Percentiles rank a stretch among this genome's conserved stretches.
These are phyloP conservation scores for Ploceus nigricollis DNA, from an alignment of 2,113 vertebrate species.

Conservation along the genomic window DNA sequence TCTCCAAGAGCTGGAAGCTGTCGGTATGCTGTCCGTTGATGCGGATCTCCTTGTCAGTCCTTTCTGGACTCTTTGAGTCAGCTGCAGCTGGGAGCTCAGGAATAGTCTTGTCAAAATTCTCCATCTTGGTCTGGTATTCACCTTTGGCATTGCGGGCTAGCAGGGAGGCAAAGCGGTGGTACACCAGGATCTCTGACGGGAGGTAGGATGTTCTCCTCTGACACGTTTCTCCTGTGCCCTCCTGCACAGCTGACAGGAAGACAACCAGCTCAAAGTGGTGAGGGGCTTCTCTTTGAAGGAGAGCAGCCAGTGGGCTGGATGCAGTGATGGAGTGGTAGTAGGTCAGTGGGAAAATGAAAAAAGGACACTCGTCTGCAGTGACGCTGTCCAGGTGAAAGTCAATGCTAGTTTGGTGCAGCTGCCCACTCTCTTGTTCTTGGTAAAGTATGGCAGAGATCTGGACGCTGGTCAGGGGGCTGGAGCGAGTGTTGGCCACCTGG, in stretches of 20 bases:
- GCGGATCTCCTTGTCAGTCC: constrained; percentile 87
- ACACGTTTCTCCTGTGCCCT: constrained; percentile 90
- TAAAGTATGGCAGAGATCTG: constrained; percentile 89
- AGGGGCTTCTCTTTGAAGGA: constrained; percentile 78
- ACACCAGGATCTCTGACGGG: constrained; percentile 86
- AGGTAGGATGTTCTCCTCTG: constrained; percentile 95
- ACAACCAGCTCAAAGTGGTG: constrained; percentile 89
- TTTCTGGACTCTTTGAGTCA: constrained; percentile 77
- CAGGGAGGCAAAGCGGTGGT: constrained; percentile 81
- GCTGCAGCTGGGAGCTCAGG: constrained; percentile 70
- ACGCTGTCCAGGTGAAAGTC: constrained; percentile 87
- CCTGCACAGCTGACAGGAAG: constrained; percentile 90
- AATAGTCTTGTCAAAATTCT: constrained; percentile 86
- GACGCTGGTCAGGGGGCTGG: constrained; percentile 85
- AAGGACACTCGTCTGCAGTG: constrained; percentile 82
- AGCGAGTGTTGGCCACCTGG: constrained; percentile 88
- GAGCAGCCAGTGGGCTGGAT: constrained; percentile 83
- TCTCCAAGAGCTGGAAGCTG: constrained; percentile 78
- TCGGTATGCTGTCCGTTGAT: constrained; percentile 84
- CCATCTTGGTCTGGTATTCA: constrained; percentile 84
- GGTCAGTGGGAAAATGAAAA: constrained; percentile 92
- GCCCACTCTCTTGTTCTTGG: constrained; percentile 83
- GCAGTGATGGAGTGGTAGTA: constrained; percentile 85
- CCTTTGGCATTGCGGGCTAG: constrained; percentile 79
- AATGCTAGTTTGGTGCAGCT: constrained; percentile 86